Conservation (phyloP, 2,113 vertebrate genomes). For the Tretioscincus oriximinensis region DNA sequence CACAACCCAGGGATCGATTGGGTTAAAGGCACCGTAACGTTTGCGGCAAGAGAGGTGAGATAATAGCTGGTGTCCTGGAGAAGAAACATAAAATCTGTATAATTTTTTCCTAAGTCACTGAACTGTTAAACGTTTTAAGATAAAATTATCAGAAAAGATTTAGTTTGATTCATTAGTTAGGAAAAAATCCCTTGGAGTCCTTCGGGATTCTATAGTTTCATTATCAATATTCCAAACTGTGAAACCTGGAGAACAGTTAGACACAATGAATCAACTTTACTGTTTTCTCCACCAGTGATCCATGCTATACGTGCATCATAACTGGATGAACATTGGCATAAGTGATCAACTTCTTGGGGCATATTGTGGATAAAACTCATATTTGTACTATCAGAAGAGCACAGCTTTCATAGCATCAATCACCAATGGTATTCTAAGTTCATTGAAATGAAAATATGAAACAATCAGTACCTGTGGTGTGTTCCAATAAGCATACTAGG, state of each 20-base stretch:
- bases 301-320: not conserved
- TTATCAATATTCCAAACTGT: conserved; percentile 23
- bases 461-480: no score
- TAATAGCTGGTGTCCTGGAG: not conserved
- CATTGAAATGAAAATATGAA: conserved; percentile 1
- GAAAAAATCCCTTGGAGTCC: conserved; percentile 14
- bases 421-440: conserved; percentile 25
- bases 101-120: conserved; percentile 10
- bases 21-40: no score
- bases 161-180: conserved; percentile 15
- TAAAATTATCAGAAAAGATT: not conserved
- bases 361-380: not conserved
- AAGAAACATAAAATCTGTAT: conserved; percentile 11
- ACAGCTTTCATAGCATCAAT: conserved; percentile 30
- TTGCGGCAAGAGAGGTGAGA: no score
- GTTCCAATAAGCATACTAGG: no score
- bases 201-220: not conserved
- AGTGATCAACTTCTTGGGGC: not conserved
- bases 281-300: not conserved
- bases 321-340: not conserved
- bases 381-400: conserved; percentile 13
- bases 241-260: not conserved
- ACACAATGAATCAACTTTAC: not conserved
- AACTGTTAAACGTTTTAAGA: not conserved
- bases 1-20: no score